Evolutionary conservation across 2,888 invertebrate species (phyloP).

Genomic region (Epsilonema sp.): DNA sequence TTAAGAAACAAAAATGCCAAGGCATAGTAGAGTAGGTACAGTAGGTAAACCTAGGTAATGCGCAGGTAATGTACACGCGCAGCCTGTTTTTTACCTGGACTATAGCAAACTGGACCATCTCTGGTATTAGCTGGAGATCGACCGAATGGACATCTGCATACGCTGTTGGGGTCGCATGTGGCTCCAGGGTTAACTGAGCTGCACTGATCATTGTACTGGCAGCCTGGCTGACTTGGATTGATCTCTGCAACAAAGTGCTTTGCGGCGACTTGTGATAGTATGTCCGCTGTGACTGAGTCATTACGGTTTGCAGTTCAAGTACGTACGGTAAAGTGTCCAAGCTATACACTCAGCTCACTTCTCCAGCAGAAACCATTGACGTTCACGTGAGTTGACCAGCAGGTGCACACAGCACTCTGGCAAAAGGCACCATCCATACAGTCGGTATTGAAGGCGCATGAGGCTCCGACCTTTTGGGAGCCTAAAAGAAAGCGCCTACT

Average conservation of each 20-base stretch:
- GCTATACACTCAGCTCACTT: too few species aligned
- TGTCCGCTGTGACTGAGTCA: too few species aligned
- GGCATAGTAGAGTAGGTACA: too few species aligned
- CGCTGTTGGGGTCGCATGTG: background rate
- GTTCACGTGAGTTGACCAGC: background rate
- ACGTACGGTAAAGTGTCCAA: too few species aligned
- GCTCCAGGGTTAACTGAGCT: background rate
- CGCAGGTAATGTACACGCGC: too few species aligned
- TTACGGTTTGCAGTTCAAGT: too few species aligned
- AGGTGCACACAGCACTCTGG: background rate
- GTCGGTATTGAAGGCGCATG: slow-evolving; percentile 2
- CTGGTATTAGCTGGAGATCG: background rate
- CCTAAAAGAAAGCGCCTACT: background rate
- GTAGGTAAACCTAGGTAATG: too few species aligned
- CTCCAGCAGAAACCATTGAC: slow-evolving; percentile 1
- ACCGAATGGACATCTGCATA: background rate
- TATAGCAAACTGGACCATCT: background rate
- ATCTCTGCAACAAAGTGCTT: too few species aligned
- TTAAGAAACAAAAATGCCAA: too few species aligned
- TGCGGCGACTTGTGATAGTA: too few species aligned
- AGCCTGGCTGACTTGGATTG: background rate
- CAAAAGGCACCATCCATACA: slow-evolving; percentile 1
- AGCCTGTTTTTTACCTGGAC: too few species aligned
- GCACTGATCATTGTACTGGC: background rate
- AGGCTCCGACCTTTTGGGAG: background rate